Evolutionary conservation across 64 coral and sea anemone species (phyloP).

Genomic region (Actinia tenebrosa): DNA sequence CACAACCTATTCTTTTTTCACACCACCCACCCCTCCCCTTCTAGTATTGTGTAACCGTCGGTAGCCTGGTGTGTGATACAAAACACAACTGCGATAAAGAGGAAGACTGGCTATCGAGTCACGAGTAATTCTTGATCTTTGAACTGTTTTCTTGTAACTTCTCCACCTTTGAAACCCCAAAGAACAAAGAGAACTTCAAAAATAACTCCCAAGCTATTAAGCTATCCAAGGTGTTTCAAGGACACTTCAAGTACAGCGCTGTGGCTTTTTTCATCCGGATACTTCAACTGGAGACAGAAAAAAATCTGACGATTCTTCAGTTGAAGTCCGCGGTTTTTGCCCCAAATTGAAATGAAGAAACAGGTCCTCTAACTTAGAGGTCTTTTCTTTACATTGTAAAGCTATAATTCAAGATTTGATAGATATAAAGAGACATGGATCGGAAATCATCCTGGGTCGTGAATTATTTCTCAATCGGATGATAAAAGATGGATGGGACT

Average conservation of each 20-base stretch:
- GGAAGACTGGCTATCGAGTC: not conserved
- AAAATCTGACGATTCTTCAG: not conserved
- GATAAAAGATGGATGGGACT: not conserved
- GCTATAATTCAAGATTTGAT: not conserved
- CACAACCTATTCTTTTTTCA: no score
- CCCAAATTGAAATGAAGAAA: not conserved
- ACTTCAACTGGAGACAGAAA: not conserved
- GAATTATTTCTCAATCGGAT: not conserved
- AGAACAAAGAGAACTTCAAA: not conserved
- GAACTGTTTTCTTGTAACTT: not conserved
- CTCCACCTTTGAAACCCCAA: not conserved
- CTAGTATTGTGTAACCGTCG: not conserved
- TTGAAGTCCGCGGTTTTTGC: not conserved
- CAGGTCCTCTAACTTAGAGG: not conserved
- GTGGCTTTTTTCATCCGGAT: not conserved
- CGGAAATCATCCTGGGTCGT: not conserved
- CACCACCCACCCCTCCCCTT: not conserved
- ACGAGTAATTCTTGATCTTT: conserved; percentile 1
- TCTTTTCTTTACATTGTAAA: not conserved
- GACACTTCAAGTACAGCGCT: not conserved
- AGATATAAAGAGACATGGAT: not conserved
- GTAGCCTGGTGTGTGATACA: not conserved
- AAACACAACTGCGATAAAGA: not conserved
- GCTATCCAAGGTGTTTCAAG: not conserved
- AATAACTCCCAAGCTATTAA: not conserved